phyloP scores from a whole-genome alignment of 2,888 invertebrate species.

The Chorisops tibialis region DNA sequence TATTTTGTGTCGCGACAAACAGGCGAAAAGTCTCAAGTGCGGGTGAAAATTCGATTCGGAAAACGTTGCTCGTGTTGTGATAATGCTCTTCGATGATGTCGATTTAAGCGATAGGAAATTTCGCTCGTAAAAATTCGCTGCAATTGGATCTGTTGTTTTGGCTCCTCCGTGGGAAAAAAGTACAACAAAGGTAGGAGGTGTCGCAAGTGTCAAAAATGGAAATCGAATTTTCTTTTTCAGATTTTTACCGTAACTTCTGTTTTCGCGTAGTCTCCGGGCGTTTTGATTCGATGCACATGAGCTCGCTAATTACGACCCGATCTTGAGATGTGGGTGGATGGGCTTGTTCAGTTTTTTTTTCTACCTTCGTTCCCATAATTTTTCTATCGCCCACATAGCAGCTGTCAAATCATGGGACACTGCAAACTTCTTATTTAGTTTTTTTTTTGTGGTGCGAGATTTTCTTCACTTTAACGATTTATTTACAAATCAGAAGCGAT shows the following conservation, averaged over 20 bases:
- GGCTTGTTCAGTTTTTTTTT: no score
- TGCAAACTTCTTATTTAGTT: no score
- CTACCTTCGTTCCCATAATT: no score
- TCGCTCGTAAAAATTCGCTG: constrained; percentile 34
- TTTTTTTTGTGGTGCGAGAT: no score
- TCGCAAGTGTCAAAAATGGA: not conserved
- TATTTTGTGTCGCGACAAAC: not conserved
- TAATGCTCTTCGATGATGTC: constrained; percentile 20
- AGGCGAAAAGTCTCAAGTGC: not conserved
- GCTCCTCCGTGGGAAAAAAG: constrained; percentile 49
- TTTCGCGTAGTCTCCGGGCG: not conserved
- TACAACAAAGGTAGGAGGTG: constrained; percentile 48
- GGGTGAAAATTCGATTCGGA: not conserved
- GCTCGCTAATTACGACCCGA: not conserved
- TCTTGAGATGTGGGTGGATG: not conserved
- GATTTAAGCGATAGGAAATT: constrained; percentile 17
- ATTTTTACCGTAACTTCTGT: not conserved
- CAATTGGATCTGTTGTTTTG: constrained; percentile 52
- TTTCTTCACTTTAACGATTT: no score
- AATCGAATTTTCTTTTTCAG: not conserved
- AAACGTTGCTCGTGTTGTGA: not conserved
- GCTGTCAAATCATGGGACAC: no score
- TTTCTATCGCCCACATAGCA: no score
- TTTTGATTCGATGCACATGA: not conserved
- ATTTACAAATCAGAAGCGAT: no score